phyloP scores from a whole-genome alignment of 2,113 vertebrate genomes.

The Todiramphus chloris region DNA sequence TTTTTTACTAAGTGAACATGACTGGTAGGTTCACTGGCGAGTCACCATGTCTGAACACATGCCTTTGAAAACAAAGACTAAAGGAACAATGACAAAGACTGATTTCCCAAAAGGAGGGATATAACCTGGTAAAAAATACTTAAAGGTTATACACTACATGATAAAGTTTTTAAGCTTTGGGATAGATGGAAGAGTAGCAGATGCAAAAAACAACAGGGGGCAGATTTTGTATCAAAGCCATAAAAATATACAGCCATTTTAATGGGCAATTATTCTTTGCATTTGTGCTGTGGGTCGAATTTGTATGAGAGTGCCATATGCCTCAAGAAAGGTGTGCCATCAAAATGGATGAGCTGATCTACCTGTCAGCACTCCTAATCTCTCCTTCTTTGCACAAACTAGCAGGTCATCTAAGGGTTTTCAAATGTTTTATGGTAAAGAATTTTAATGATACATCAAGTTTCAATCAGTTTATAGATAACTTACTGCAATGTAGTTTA shows the following conservation, averaged over 20 bases:
- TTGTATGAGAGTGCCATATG: conserved; percentile 76
- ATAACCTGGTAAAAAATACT: conserved; percentile 68
- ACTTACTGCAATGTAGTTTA: conserved; percentile 16
- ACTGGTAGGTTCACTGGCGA: not conserved
- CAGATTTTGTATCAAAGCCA: conserved; percentile 76
- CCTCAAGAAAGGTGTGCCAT: conserved; percentile 72
- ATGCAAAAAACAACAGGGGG: conserved; percentile 81
- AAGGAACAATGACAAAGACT: not conserved
- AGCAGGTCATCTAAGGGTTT: not conserved
- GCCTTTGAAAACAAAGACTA: conserved; percentile 50
- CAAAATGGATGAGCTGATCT: conserved; percentile 3
- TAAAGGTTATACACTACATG: conserved; percentile 65
- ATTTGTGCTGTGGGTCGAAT: conserved; percentile 74
- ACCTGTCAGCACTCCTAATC: conserved; percentile 13
- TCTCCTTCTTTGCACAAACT: not conserved
- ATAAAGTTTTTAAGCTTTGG: conserved; percentile 75
- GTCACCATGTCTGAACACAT: not conserved
- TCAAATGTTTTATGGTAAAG: not conserved
- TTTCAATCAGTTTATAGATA: not conserved
- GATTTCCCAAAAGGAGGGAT: conserved; percentile 44
- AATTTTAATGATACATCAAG: not conserved
- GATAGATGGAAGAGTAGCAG: conserved; percentile 76
- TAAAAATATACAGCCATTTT: conserved; percentile 84
- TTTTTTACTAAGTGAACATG: not conserved
- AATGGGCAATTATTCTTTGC: conserved; percentile 84